Evolutionary conservation across 2,797 vertebrate genomes (phyloP).

Genomic region (Sebastes nivosus): DNA sequence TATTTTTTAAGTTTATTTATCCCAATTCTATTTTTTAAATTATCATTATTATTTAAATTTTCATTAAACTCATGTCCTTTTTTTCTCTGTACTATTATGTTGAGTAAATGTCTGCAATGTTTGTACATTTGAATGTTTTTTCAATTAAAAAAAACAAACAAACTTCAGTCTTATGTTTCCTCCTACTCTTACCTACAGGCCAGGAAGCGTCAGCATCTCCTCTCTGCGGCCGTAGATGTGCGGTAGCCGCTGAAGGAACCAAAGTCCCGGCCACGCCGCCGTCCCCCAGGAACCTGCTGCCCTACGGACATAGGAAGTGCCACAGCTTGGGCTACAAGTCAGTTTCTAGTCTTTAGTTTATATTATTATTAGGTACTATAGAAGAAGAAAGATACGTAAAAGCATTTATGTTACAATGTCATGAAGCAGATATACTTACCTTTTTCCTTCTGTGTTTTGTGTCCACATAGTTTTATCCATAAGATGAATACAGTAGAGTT

Average conservation of each 20-base stretch:
- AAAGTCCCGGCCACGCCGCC: constrained; percentile 90
- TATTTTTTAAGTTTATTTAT: too few relatives aligned
- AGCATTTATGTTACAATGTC: not conserved
- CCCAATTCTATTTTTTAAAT: too few relatives aligned
- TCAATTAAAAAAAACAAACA: too few relatives aligned
- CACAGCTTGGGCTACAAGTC: constrained; percentile 99
- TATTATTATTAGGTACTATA: not conserved
- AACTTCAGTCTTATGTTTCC: not conserved
- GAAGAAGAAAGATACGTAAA: not conserved
- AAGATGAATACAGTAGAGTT: constrained; percentile 97
- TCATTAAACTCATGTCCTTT: not conserved
- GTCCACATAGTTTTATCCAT: constrained; percentile 90
- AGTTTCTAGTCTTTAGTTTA: constrained; percentile 58
- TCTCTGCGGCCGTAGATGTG: constrained; percentile 87
- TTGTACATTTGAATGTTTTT: too few relatives aligned
- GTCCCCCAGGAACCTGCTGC: constrained; percentile 92
- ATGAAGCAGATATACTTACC: not conserved
- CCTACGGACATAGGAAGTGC: constrained; percentile 96
- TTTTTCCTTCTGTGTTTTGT: not conserved
- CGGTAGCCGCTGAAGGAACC: constrained; percentile 84
- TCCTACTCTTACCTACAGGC: constrained; percentile 70
- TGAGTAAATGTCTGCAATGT: not conserved
- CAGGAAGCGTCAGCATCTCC: constrained; percentile 92
- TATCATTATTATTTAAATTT: too few relatives aligned
- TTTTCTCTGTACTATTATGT: not conserved